Base-by-base conservation (phyloP, 1,140 invertebrate genomes). In the Nephila pilipes region DNA sequence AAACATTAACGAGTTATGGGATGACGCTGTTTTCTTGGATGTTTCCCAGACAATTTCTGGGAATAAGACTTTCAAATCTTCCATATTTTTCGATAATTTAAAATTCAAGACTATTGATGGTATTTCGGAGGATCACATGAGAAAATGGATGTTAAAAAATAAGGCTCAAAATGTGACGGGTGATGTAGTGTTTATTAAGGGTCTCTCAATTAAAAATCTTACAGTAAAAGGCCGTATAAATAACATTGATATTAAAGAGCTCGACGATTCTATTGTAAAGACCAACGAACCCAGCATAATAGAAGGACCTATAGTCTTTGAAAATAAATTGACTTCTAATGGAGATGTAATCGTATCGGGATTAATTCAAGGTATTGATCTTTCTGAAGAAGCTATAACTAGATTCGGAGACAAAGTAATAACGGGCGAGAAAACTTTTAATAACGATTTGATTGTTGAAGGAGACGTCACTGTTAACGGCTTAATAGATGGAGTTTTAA, bases 101-200 rank as follows among this genome's bases (percentile, higher is more conserved):
- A n/a, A 2, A 14, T 94, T 94, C n/a, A 54, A 32, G 12, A 93
- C 55, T 14, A 80, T 94, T 58, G 94, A 94, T 93, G 85, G 93
- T 1, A 65, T 94, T 8, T 92, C 93, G 14, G 80, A 93, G 29
- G 12, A 20, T 8, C 85, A 94, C 2, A 85, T 94, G n/a, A 87
- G 63, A 5, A 93, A 94, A 14, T 94, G 93, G 94, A 85, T 94
- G 88, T 32, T 94, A 20, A 94, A 93, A 89, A 85, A 92, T 85
- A 55, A 32, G 14, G 29, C 90, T 32, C 93, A 94, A 85, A 63
- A 36, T 20, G 58, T 94, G 8, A 20, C 89, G 25, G 89, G 46
- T 18, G 58, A 94, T n/a, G 58, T 87, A 29, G 14, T 32, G 2
- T 94, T 94, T 69, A n/a, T 22, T n/a, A 81, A 80, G n/a, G 88